A percentile compares a stretch with the other conserved stretches of the same genome.
Evolutionary conservation across 2,797 vertebrate species (phyloP).

Genomic region (Melanotaenia trifasciata): DNA sequence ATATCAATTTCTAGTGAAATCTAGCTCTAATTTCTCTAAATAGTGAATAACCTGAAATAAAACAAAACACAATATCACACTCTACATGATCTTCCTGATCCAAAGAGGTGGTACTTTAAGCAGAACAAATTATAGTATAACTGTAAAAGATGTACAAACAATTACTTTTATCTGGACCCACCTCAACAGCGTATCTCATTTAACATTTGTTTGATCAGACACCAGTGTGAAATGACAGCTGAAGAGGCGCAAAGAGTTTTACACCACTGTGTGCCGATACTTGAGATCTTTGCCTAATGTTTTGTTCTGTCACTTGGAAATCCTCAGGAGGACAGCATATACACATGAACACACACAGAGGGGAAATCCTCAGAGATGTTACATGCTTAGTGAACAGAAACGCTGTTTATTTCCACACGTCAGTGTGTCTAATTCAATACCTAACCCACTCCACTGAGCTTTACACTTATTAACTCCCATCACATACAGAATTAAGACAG

Average conservation of each 20-base stretch:
- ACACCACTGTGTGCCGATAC: background rate
- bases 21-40: no score
- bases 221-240: background rate
- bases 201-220: background rate
- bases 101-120: slow-evolving; percentile 17
- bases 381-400: slow-evolving; percentile 40
- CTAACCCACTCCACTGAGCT: slow-evolving; percentile 8
- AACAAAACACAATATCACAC: slow-evolving; percentile 18
- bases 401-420: slow-evolving; percentile 28
- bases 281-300: slow-evolving; percentile 33
- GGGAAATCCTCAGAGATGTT: slow-evolving; percentile 26
- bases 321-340: slow-evolving; percentile 22
- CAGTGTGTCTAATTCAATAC: slow-evolving; percentile 19
- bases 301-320: slow-evolving; percentile 18
- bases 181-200: background rate
- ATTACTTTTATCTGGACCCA: background rate
- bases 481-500: slow-evolving; percentile 16
- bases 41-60: background rate
- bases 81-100: slow-evolving; percentile 11
- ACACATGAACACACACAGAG: slow-evolving; percentile 10
- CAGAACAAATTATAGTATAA: background rate
- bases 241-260: slow-evolving; percentile 18
- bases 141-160: background rate
- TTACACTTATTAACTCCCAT: slow-evolving; percentile 12
- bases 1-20: no score